These are phyloP conservation scores for Paratrypauchen microcephalus DNA, from an alignment of 2,797 vertebrate species.

Conservation along the genomic window DNA sequence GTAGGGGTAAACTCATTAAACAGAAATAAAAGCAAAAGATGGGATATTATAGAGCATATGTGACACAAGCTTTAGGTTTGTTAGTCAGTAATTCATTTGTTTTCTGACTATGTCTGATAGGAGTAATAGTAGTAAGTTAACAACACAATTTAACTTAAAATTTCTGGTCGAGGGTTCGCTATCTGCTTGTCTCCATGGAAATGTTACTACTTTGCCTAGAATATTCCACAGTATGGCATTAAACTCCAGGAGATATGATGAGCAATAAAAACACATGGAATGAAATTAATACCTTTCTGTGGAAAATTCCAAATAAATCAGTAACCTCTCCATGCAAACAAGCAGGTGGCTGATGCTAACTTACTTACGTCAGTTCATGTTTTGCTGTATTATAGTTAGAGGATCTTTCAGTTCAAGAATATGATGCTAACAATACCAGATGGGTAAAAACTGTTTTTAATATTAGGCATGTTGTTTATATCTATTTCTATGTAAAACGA, in stretches of 20 bases:
- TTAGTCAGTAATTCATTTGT: not conserved
- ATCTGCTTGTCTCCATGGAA: no score
- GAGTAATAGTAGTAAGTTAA: not conserved
- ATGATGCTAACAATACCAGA: slow-evolving; percentile 1
- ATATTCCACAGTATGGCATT: no score
- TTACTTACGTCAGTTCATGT: not conserved
- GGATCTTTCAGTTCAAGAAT: not conserved
- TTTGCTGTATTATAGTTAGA: not conserved
- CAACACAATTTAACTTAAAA: no score
- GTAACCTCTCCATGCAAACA: no score
- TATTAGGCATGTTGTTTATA: not conserved
- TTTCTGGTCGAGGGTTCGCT: no score
- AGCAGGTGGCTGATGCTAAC: no score
- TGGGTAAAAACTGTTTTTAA: not conserved
- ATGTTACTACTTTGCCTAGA: no score
- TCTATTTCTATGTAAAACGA: not conserved
- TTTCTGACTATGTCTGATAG: not conserved
- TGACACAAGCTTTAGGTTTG: not conserved
- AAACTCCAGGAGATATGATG: no score
- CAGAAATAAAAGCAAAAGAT: not conserved
- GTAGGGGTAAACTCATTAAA: slow-evolving; percentile 29
- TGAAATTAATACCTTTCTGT: no score
- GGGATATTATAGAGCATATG: not conserved
- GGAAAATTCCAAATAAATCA: no score
- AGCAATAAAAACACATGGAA: no score